Percentiles rank a stretch among this genome's conserved stretches.
phyloP scores from a whole-genome alignment of 2,797 vertebrate species.

The Lepidocolaptes lacrymiger region DNA sequence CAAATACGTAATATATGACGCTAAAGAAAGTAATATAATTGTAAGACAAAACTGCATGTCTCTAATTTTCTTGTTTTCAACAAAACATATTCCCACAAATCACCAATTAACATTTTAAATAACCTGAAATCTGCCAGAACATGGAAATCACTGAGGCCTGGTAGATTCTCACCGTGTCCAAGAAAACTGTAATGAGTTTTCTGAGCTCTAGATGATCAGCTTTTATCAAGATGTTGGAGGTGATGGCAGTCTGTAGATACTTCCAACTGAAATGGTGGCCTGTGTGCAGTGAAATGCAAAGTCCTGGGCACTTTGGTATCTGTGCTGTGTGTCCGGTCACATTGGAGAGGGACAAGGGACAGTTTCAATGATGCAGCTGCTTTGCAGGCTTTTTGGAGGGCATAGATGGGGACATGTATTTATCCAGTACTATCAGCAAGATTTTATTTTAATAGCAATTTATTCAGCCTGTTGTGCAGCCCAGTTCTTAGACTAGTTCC shows the following conservation, averaged over 20 bases:
- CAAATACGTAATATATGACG: not conserved
- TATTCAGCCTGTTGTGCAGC: not conserved
- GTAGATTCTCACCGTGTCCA: not conserved
- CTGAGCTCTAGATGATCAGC: not conserved
- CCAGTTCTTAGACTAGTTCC: not conserved
- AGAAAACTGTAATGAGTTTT: not conserved
- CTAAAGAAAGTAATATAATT: not conserved
- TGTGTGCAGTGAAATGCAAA: not conserved
- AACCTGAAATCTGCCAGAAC: not conserved
- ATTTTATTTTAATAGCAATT: not conserved
- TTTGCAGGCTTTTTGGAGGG: not conserved
- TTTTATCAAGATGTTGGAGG: not conserved
- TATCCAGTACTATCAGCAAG: not conserved
- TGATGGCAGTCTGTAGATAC: not conserved
- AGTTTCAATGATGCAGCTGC: not conserved
- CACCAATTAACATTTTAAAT: not conserved
- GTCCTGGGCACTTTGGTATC: fast-evolving
- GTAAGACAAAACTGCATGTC: not conserved
- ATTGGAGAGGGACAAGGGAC: fast-evolving
- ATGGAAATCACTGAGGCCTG: not conserved
- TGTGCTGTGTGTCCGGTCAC: not conserved
- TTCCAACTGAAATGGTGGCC: not conserved
- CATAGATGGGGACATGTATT: not conserved
- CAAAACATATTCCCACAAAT: not conserved
- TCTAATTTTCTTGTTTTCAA: not conserved